A percentile compares a stretch with the other conserved stretches of the same genome.
phyloP scores from a whole-genome alignment of 2,888 invertebrate genomes.

The Melieria picta region DNA sequence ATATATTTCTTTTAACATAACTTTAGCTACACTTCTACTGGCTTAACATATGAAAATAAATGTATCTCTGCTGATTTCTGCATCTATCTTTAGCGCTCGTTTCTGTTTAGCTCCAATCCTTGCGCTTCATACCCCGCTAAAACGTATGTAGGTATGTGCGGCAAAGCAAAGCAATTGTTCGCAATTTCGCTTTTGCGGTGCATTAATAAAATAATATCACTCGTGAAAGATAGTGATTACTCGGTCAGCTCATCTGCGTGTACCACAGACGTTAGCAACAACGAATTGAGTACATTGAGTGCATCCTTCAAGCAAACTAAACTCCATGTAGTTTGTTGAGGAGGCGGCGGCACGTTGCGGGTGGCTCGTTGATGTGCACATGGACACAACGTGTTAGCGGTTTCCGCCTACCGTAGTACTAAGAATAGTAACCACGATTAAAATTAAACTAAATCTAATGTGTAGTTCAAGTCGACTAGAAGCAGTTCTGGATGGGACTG shows the following conservation, averaged over 20 bases:
- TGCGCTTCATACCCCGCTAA: not conserved
- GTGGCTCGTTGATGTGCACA: too few relatives aligned
- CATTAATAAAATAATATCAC: too few relatives aligned
- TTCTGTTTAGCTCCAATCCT: not conserved
- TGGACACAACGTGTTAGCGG: too few relatives aligned
- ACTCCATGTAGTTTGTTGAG: slow-evolving; percentile 22
- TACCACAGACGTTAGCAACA: too few relatives aligned
- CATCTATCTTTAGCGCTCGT: not conserved
- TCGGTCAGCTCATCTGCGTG: too few relatives aligned
- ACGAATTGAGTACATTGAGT: too few relatives aligned
- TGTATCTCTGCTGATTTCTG: slow-evolving; percentile 5
- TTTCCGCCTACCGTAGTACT: not conserved
- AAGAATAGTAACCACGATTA: slow-evolving; percentile 18
- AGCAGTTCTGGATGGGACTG: not conserved
- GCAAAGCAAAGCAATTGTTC: not conserved
- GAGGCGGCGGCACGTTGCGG: not conserved
- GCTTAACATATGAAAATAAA: slow-evolving; percentile 26
- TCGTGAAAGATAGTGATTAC: too few relatives aligned
- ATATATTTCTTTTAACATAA: not conserved
- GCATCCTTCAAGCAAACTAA: slow-evolving; percentile 25
- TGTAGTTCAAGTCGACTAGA: slow-evolving; percentile 24
- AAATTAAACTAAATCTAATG: not conserved
- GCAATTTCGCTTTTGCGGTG: too few relatives aligned
- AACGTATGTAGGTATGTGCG: not conserved
- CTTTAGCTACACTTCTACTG: not conserved